These are phyloP conservation scores for Xyliphius kryptos DNA, from an alignment of 2,113 vertebrate genomes.

Conservation along the genomic window DNA sequence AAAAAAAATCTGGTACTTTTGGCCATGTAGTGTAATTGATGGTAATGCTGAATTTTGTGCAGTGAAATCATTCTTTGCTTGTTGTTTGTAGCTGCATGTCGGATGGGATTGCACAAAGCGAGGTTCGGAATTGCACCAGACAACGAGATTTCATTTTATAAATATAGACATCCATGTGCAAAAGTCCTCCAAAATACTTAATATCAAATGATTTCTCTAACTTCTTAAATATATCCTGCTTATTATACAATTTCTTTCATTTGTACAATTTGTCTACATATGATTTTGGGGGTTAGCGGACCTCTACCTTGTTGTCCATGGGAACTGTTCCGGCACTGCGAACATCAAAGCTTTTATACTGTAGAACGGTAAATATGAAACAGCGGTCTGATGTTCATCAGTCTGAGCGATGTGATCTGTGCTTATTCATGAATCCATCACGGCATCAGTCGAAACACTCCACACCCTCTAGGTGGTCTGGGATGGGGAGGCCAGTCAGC, in stretches of 20 bases:
- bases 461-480: constrained; percentile 85
- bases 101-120: constrained; percentile 13
- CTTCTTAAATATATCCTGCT: constrained; percentile 48
- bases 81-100: neutral
- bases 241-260: constrained; percentile 21
- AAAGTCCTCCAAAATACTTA: constrained; percentile 19
- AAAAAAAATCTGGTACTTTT: neutral
- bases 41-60: constrained; percentile 2
- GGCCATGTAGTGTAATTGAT: neutral
- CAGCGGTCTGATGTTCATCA: too few species aligned
- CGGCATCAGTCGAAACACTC: constrained; percentile 73
- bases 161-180: constrained; percentile 40
- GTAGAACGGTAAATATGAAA: neutral
- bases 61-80: constrained; percentile 2
- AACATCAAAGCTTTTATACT: neutral
- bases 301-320: neutral
- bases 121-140: constrained; percentile 4
- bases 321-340: neutral
- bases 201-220: constrained; percentile 33
- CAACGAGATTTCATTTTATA: constrained; percentile 24
- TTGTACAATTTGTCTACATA: constrained; percentile 44
- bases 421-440: neutral
- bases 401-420: too few species aligned
- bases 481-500: constrained; percentile 94
- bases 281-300: constrained; percentile 25